Evolutionary conservation across 1,140 invertebrate species (phyloP).

Genomic region (Saccostrea glomerata): DNA sequence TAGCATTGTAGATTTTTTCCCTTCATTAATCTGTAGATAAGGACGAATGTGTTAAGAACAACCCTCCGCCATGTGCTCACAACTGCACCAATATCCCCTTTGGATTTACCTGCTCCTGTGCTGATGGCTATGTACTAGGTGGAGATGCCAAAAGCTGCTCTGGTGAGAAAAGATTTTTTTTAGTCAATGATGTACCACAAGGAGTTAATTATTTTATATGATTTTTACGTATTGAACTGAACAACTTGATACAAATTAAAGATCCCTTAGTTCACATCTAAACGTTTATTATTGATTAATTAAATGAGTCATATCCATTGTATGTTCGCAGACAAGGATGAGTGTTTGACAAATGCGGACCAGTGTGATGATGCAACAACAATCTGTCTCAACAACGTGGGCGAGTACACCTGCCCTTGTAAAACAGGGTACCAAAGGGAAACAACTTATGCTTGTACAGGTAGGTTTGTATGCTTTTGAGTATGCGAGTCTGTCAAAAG

Average conservation of each 20-base stretch:
- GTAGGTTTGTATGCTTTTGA: not conserved
- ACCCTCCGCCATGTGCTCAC: slow-evolving; percentile 57
- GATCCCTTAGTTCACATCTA: no score
- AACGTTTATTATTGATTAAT: no score
- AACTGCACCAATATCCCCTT: slow-evolving; percentile 84
- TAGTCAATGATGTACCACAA: no score
- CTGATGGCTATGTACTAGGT: slow-evolving; percentile 83
- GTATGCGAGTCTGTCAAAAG: no score
- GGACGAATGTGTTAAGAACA: slow-evolving; percentile 77
- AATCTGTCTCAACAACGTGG: slow-evolving; percentile 89
- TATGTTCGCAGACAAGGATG: slow-evolving; percentile 59
- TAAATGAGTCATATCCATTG: no score
- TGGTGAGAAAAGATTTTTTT: slow-evolving; percentile 43
- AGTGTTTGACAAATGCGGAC: slow-evolving; percentile 53
- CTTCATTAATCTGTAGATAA: slow-evolving; percentile 81
- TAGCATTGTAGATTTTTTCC: not conserved
- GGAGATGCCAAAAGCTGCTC: slow-evolving; percentile 48
- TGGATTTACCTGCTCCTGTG: slow-evolving; percentile 88
- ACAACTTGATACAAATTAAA: no score
- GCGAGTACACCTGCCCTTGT: slow-evolving; percentile 85
- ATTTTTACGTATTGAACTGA: no score
- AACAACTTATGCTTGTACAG: not conserved
- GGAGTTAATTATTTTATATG: no score
- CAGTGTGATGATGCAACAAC: slow-evolving; percentile 56
- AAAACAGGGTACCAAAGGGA: slow-evolving; percentile 44